Percentiles rank a stretch among this genome's conserved stretches.
phyloP scores from a whole-genome alignment of 2,888 invertebrate species.

The Cenopis cana region DNA sequence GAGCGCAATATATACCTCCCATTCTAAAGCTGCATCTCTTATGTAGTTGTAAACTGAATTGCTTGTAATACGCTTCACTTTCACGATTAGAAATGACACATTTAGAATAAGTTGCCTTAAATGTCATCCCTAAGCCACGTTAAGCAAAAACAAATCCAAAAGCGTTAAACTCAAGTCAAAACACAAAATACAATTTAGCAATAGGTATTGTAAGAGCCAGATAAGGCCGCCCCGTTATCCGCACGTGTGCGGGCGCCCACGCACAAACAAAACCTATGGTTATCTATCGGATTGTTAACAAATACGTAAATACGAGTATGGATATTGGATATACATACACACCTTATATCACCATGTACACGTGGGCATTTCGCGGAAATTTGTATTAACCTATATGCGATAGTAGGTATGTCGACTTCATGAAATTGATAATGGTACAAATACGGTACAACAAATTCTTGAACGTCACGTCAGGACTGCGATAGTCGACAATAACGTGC shows the following conservation, averaged over 20 bases:
- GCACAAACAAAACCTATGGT: constrained; percentile 50
- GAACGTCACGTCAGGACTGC: not conserved
- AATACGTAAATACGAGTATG: constrained; percentile 32
- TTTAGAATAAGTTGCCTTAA: not conserved
- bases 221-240: constrained; percentile 70
- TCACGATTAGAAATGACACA: not conserved
- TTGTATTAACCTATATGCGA: constrained; percentile 13
- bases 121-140: not conserved
- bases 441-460: not conserved
- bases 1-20: no score
- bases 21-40: no score
- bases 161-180: constrained; percentile 9
- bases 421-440: constrained; percentile 12
- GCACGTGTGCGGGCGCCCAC: constrained; percentile 73
- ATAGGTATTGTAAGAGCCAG: constrained; percentile 45
- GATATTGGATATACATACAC: no score
- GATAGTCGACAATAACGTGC: not conserved
- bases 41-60: no score
- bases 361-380: constrained; percentile 36
- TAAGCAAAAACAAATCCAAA: constrained; percentile 5
- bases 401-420: constrained; percentile 19
- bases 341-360: constrained; percentile 7
- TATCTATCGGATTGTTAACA: constrained; percentile 51
- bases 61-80: no score
- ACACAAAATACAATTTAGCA: constrained; percentile 37